Base-by-base conservation (phyloP, 2,113 vertebrate species). In the Enhydra lutris region DNA sequence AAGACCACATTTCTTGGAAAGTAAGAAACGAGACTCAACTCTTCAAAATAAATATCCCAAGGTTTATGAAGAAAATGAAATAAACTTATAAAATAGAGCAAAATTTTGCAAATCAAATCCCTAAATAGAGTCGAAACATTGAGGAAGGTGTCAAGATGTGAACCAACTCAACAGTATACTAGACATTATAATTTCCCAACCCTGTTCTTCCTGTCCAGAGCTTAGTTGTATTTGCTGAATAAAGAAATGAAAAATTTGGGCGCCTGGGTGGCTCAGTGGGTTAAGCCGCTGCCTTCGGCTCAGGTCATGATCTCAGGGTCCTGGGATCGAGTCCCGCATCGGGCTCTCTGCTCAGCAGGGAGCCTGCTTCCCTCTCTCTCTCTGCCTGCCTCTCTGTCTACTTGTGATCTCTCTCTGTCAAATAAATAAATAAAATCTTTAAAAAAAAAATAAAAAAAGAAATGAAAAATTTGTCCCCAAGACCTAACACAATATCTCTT, bases 1-100 rank as follows among this genome's bases (percentile, higher is more conserved):
- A 73, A 71, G 74, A 18, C 15, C 31, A 45, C n/a, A 73, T 79
- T 92, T 55, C 24, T 92, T 89, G 69, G 59, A 61, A 94, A 83
- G 71, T 31, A 83, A 94, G 79, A 92, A 76, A 18, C 6, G 4
- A 69, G 67, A 55, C 4, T 57, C 29, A 85, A 7, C 29, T 59
- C 20, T 36, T 45, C 20, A 50, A 88, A 86, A 89, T 82, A 89
- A 96, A 94, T 42, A 86, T 73, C 21, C 45, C 45, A 31, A 79
- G 8, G 23, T 90, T 94, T 92, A 78, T 52, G 52, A 31, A 79
- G 42, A 92, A 45, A 86, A 86, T 65, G 0, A 65, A 65, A 65
- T 50, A 82, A 83, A 84, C 74, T 42, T 90, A 61, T 29, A 23
- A 24, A 88, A n/a, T 94, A 83, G 96, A 89, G 91, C 18, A 92